Conservation (phyloP, 2,888 invertebrate genomes). For the Chelonus formosanus region DNA sequence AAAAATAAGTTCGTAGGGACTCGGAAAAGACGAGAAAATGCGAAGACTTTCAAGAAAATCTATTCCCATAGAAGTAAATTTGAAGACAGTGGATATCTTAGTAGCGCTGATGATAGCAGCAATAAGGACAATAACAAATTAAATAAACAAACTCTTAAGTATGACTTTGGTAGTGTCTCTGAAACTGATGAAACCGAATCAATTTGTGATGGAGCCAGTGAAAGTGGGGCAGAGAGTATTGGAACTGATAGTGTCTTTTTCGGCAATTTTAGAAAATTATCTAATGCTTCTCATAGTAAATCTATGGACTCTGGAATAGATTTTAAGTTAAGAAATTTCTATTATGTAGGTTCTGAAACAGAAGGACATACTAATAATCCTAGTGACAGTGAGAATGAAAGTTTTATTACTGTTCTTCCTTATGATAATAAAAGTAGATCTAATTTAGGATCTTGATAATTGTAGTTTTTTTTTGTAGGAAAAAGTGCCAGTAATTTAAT, state of each 20-base stretch:
- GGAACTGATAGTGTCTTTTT: conserved; percentile 89
- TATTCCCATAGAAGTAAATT: conserved; percentile 38
- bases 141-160: conserved; percentile 51
- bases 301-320: conserved; percentile 56
- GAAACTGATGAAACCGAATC: conserved; percentile 85
- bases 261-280: conserved; percentile 73
- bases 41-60: conserved; percentile 3
- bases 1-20: conserved; percentile 52
- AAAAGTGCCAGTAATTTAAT: conserved; percentile 13
- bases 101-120: conserved; percentile 70
- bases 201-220: conserved; percentile 81
- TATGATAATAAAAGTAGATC: conserved; percentile 40
- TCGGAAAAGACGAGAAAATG: neutral
- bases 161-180: conserved; percentile 70
- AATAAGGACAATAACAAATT: conserved; percentile 70
- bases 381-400: conserved; percentile 66
- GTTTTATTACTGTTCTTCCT: conserved; percentile 65
- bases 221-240: conserved; percentile 87
- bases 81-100: conserved; percentile 83
- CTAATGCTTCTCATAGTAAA: conserved; percentile 49
- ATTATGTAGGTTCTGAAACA: conserved; percentile 34
- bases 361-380: conserved; percentile 52
- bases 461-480: neutral
- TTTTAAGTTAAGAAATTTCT: conserved; percentile 41
- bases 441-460: conserved; percentile 8